These are phyloP conservation scores for Rhinophrynus dorsalis DNA, from an alignment of 2,797 vertebrate genomes.

Conservation along the genomic window DNA sequence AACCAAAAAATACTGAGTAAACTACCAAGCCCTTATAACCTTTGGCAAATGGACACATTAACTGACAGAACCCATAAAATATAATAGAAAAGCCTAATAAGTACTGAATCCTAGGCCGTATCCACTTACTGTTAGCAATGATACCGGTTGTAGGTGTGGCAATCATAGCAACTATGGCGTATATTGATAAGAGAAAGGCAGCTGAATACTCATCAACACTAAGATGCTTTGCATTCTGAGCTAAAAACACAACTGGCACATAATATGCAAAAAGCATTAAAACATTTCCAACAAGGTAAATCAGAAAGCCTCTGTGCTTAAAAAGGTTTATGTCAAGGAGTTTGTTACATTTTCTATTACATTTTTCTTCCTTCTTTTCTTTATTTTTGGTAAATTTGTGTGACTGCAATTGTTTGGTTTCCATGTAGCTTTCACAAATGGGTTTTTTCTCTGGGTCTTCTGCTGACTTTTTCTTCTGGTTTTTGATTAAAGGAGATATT, in stretches of 20 bases:
- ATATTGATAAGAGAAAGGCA: constrained; percentile 76
- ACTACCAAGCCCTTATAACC: constrained; percentile 62
- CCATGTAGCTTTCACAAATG: not conserved
- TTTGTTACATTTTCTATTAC: constrained; percentile 58
- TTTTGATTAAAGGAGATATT: not conserved
- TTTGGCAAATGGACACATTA: constrained; percentile 74
- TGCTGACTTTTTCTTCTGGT: constrained; percentile 13
- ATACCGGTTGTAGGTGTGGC: constrained; percentile 73
- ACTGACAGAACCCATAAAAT: constrained; percentile 74
- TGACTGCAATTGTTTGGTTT: constrained; percentile 24
- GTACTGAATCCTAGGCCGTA: constrained; percentile 76
- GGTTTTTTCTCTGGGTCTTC: not conserved
- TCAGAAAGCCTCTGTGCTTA: constrained; percentile 76
- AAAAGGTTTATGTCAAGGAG: constrained; percentile 78
- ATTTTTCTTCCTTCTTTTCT: constrained; percentile 51
- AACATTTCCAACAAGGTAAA: constrained; percentile 77
- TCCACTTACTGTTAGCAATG: constrained; percentile 73
- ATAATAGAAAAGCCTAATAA: constrained; percentile 76
- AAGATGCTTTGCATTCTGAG: constrained; percentile 68
- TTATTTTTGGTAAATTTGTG: not conserved
- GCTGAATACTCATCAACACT: constrained; percentile 74
- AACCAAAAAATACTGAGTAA: constrained; percentile 68
- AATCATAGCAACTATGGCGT: constrained; percentile 78
- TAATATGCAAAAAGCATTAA: constrained; percentile 82
- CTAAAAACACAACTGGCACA: constrained; percentile 77